A percentile compares a stretch with the other conserved stretches of the same genome.
Conservation (phyloP, 2,888 invertebrate genomes). For the Minunthozetes semirufus region DNA sequence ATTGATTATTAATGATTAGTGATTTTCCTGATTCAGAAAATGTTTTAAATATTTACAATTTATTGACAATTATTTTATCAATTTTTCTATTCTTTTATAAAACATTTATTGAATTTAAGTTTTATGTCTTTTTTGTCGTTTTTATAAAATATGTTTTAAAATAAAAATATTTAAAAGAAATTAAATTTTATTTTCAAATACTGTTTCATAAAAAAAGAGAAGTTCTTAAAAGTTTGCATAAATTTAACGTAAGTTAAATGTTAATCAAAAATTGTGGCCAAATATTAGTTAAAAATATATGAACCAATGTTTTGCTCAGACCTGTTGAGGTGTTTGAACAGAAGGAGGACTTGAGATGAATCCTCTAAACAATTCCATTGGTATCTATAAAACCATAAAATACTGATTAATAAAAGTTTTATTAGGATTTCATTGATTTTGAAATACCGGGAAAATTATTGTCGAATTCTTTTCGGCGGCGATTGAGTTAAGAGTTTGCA, state of each 20-base stretch:
- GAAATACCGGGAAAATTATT: conserved; percentile 41
- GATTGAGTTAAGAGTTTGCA: conserved; percentile 43
- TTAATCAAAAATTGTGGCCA: neutral
- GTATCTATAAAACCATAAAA: conserved; percentile 36
- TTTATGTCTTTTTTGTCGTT: too few species aligned
- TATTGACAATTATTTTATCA: too few species aligned
- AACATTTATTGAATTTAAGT: too few species aligned
- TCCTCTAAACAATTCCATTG: conserved; percentile 42
- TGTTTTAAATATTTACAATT: too few species aligned
- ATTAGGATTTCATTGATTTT: neutral
- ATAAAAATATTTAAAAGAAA: too few species aligned
- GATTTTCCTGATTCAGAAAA: too few species aligned
- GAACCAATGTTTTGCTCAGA: neutral
- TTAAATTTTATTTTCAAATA: too few species aligned
- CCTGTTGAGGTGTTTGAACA: neutral
- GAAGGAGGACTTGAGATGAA: conserved; percentile 7
- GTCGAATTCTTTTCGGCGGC: conserved; percentile 44
- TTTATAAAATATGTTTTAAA: too few species aligned
- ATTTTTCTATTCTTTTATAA: too few species aligned
- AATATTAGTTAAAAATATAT: neutral
- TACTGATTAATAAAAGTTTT: neutral
- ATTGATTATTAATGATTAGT: too few species aligned
- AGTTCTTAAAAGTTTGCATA: neutral
- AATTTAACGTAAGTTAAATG: neutral
- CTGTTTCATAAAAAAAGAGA: too few species aligned